Conservation (phyloP, 2,113 vertebrate species). For the Podarcis cretensis region DNA sequence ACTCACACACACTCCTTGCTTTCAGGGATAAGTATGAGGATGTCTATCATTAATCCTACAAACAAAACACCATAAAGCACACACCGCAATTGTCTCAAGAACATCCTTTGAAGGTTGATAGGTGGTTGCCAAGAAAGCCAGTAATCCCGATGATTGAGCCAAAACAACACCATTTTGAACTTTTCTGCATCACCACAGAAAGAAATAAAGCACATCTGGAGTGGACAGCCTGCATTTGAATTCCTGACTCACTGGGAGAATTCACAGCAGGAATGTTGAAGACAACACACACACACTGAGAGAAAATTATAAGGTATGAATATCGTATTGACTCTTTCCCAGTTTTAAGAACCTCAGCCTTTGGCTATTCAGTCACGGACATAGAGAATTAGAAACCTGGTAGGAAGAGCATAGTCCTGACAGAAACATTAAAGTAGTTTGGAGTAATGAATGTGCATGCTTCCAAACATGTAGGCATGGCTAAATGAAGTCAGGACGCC, state of each 20-base stretch:
- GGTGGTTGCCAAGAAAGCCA: conserved; percentile 14
- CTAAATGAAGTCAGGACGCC: conserved; percentile 48
- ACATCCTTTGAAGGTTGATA: not conserved
- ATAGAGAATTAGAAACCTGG: conserved; percentile 23
- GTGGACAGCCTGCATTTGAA: not conserved
- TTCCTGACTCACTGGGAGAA: conserved; percentile 3
- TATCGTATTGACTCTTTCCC: not conserved
- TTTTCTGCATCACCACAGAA: not conserved
- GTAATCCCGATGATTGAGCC: conserved; percentile 21
- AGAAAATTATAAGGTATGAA: conserved; percentile 5
- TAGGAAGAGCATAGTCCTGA: conserved; percentile 31
- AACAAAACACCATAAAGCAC: not conserved
- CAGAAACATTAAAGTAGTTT: conserved; percentile 37
- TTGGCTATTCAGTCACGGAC: conserved; percentile 32
- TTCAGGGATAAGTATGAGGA: not conserved
- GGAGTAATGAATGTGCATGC: conserved; percentile 29
- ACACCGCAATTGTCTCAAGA: conserved; percentile 7
- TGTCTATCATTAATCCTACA: not conserved
- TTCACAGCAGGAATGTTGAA: conserved; percentile 25
- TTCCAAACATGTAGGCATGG: conserved; percentile 18
- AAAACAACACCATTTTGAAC: not conserved
- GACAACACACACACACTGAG: not conserved
- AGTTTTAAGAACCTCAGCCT: not conserved
- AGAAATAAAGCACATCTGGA: not conserved
- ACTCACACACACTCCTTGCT: not conserved